Evolutionary conservation across 2,888 invertebrate species (phyloP).

Genomic region (Mesochorus sp.): DNA sequence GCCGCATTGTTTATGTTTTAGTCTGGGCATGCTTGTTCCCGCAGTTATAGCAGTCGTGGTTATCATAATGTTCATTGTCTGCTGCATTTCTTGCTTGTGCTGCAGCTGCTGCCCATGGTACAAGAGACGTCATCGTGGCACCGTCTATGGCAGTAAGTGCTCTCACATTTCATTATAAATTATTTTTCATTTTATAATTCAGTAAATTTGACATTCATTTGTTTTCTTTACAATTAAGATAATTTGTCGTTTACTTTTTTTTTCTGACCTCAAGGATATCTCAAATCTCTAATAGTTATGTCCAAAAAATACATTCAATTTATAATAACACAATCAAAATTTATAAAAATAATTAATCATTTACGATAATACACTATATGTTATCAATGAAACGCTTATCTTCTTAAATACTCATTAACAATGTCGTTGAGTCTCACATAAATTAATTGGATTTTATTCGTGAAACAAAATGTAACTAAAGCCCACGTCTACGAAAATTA

Average conservation of each 20-base stretch:
- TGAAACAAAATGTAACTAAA: too few relatives aligned
- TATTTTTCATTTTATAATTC: conserved; percentile 10
- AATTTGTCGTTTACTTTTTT: too few relatives aligned
- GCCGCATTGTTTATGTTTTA: conserved; percentile 58
- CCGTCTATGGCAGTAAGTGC: conserved; percentile 77
- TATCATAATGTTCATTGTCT: conserved; percentile 65
- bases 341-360: too few relatives aligned
- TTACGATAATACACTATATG: too few relatives aligned
- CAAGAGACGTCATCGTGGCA: conserved; percentile 75
- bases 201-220: not conserved
- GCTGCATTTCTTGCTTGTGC: conserved; percentile 76
- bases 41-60: conserved; percentile 58
- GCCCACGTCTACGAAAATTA: not conserved
- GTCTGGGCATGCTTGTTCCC: conserved; percentile 63
- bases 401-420: too few relatives aligned
- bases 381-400: too few relatives aligned
- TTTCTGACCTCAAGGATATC: too few relatives aligned
- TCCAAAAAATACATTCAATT: too few relatives aligned
- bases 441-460: too few relatives aligned
- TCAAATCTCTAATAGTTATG: too few relatives aligned
- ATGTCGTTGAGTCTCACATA: too few relatives aligned
- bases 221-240: conserved; percentile 1
- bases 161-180: conserved; percentile 23
- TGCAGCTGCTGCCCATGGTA: conserved; percentile 79
- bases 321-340: too few relatives aligned